Percentiles rank a stretch among this genome's conserved stretches.
Conservation (phyloP, 2,797 vertebrate genomes). For the Sebastes nivosus region DNA sequence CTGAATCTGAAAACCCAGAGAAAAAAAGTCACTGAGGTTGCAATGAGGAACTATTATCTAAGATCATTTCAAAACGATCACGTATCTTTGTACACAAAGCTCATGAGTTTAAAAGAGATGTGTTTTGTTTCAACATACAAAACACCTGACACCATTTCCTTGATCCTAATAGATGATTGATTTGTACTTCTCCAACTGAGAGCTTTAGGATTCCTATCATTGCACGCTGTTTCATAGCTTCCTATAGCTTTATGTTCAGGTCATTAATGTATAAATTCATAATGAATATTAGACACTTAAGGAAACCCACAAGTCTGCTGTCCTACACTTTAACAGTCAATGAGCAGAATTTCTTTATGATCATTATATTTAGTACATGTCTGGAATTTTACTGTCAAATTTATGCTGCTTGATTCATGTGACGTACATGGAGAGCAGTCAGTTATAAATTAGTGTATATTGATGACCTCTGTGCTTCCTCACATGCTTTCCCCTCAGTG, state of each 20-base stretch:
- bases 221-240: background rate
- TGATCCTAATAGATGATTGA: background rate
- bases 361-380: background rate
- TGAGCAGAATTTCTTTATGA: background rate
- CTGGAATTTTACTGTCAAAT: background rate
- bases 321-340: background rate
- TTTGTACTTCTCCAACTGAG: background rate
- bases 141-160: background rate
- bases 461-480: background rate
- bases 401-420: background rate
- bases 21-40: background rate
- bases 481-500: background rate
- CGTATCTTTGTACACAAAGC: background rate
- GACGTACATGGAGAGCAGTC: background rate
- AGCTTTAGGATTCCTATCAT: background rate
- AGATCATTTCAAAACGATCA: background rate
- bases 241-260: conserved; percentile 12
- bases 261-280: conserved; percentile 30
- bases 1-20: background rate
- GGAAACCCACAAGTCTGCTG: background rate
- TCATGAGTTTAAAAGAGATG: background rate
- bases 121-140: background rate
- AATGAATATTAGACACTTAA: conserved; percentile 18
- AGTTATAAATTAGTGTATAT: background rate
- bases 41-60: background rate